These are phyloP conservation scores for Drosophila bifasciata DNA, from an alignment of 1,140 invertebrate genomes.

Conservation along the genomic window DNA sequence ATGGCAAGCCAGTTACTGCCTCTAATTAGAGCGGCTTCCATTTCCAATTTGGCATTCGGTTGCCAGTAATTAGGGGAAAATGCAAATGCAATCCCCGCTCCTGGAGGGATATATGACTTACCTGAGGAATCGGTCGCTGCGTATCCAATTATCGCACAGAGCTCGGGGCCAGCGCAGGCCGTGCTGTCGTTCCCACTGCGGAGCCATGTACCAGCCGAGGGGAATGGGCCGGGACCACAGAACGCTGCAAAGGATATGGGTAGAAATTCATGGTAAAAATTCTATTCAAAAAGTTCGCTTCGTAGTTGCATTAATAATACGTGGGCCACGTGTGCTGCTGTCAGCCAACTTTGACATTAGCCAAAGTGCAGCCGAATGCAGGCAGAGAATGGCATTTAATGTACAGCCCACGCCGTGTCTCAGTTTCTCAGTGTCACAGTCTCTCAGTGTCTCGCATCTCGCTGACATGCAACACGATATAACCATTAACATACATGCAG, in stretches of 20 bases:
- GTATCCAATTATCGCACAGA: conserved; percentile 95
- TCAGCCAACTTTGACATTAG: conserved; percentile 15
- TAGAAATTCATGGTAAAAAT: conserved; percentile 32
- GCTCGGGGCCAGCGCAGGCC: conserved; percentile 91
- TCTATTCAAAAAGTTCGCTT: conserved; percentile 9
- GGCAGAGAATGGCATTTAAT: conserved; percentile 10
- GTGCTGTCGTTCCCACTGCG: conserved; percentile 92
- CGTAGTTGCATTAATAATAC: conserved; percentile 30
- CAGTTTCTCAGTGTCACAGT: background rate
- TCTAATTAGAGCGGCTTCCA: conserved; percentile 38
- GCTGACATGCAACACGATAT: conserved; percentile 38
- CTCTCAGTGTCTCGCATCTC: background rate
- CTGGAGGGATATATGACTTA: conserved; percentile 47
- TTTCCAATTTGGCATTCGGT: conserved; percentile 26
- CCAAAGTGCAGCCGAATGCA: background rate
- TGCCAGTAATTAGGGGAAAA: conserved; percentile 67
- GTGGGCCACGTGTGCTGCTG: background rate
- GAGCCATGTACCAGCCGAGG: conserved; percentile 95
- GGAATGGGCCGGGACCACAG: conserved; percentile 96
- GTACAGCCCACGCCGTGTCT: conserved; percentile 6
- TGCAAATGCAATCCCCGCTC: conserved; percentile 43
- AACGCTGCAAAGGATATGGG: conserved; percentile 86
- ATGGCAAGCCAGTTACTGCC: background rate
- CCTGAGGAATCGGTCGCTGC: conserved; percentile 91
- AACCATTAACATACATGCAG: conserved; percentile 40